phyloP scores from a whole-genome alignment of 2,113 vertebrate species.

The Burhinus oedicnemus region DNA sequence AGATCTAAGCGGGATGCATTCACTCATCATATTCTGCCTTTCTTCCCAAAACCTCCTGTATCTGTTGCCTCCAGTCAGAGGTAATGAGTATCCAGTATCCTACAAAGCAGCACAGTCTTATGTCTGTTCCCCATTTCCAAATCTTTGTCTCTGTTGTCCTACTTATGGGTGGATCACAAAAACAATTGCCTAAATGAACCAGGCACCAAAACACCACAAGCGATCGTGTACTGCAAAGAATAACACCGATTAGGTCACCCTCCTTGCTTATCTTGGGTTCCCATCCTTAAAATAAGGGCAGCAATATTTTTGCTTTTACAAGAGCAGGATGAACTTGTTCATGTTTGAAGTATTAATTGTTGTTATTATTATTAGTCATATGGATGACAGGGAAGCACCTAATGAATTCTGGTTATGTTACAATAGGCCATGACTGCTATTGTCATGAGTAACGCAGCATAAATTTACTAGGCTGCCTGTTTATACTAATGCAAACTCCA shows the following conservation, averaged over 20 bases:
- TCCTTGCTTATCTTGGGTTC: slow-evolving; percentile 36
- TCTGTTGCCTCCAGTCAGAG: background rate
- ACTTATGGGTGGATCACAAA: slow-evolving; percentile 47
- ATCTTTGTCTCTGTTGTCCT: slow-evolving; percentile 23
- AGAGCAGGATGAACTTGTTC: slow-evolving; percentile 50
- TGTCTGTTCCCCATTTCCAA: background rate
- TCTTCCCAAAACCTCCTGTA: background rate
- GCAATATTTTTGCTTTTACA: slow-evolving; percentile 52
- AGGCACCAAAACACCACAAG: background rate
- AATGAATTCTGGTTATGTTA: slow-evolving; percentile 23
- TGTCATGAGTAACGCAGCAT: slow-evolving; percentile 9
- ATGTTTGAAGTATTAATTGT: slow-evolving; percentile 33
- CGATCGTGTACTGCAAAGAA: background rate
- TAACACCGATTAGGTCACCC: slow-evolving; percentile 40
- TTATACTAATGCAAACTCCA: background rate
- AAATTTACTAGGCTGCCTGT: background rate
- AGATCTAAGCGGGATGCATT: background rate
- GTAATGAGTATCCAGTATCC: background rate
- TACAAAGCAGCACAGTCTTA: background rate
- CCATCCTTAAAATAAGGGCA: slow-evolving; percentile 50
- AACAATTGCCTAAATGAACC: slow-evolving; percentile 49
- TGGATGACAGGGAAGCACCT: slow-evolving; percentile 22
- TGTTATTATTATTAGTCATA: slow-evolving; percentile 47
- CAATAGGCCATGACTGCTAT: background rate
- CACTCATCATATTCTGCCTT: background rate